Base-by-base conservation (phyloP, 1,140 invertebrate species). In the Trichoplusia ni region DNA sequence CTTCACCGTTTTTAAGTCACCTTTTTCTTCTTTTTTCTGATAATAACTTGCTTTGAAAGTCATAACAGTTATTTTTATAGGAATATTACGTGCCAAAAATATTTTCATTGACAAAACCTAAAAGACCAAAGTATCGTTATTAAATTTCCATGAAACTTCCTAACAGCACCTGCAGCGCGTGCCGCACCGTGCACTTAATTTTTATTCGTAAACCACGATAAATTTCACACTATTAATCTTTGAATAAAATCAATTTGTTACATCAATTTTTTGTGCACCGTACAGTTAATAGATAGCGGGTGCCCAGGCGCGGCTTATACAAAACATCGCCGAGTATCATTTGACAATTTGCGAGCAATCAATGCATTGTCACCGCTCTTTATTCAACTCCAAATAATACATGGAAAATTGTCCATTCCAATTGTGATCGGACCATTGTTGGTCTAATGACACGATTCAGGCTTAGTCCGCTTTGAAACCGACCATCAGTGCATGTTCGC, bases 301-400 rank as follows among this genome's bases (percentile, higher is more conserved):
- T 71, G 69, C 75, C 60, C 77, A 70, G 86, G 88, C 86, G 84
- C 86, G 82, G 73, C 86, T 53, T 75, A 67, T 44, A 89, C 84
- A 89, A 88, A 89, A 88, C 85, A 85, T 81, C 78, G 72, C 27
- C 56, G 29, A 86, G 84, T 89, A 88, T 89, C 88, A 89, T 90
- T 84, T 87, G 85, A 89, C 88, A 90, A 90, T 90, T 90, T 88
- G 86, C 78, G 84, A 89, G 86, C 88, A 90, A 89, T 90, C 86
- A 86, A 70, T 77, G 80, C 85, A 86, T 90, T 90, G 86, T 90
- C 86, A 77, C 81, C 86, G 86, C 85, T 81, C 84, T 88, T 90
- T 90, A 90, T 90, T 90, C 88, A 84, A 67, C 73, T 56, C 73
- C 85, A 81, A 82, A 90, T 90, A 90, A 90, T 89, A 88, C 85